A percentile compares a stretch with the other conserved stretches of the same genome.
phyloP scores from a whole-genome alignment of 2,113 vertebrate genomes.

The Beaufortia kweichowensis region DNA sequence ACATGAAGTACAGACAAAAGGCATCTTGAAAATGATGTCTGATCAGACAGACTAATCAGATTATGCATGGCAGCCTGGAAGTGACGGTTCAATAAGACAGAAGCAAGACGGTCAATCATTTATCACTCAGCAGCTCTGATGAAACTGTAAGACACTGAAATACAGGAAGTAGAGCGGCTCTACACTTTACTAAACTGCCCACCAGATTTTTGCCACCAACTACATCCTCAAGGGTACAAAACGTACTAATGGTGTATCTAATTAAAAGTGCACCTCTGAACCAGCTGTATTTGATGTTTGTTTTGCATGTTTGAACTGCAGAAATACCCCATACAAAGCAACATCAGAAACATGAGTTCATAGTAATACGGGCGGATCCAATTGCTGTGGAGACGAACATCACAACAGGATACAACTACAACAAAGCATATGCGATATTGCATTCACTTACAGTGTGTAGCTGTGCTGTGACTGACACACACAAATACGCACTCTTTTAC shows the following conservation, averaged over 20 bases:
- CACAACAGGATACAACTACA: background rate
- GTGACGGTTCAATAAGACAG: background rate
- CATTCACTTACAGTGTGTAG: background rate
- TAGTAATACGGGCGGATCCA: background rate
- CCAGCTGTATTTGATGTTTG: background rate
- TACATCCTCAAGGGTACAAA: background rate
- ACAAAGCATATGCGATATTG: background rate
- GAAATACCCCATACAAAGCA: background rate
- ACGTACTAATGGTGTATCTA: background rate
- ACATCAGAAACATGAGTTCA: background rate
- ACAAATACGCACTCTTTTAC: background rate
- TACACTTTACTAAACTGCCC: background rate
- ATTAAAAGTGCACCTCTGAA: background rate
- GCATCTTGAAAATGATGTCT: background rate
- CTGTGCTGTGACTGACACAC: conserved; percentile 12
- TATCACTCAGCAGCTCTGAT: background rate
- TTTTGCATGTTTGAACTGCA: background rate
- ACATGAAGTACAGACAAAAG: background rate
- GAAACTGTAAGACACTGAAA: background rate
- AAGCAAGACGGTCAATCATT: background rate
- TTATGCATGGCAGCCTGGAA: background rate
- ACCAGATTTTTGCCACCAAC: background rate
- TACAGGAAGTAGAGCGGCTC: background rate
- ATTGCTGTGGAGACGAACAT: background rate
- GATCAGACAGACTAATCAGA: background rate